Evolutionary conservation across 1,140 invertebrate genomes (phyloP), one percentile per base, ranked within the genome.

Genomic region (Triops longicaudatus): DNA sequence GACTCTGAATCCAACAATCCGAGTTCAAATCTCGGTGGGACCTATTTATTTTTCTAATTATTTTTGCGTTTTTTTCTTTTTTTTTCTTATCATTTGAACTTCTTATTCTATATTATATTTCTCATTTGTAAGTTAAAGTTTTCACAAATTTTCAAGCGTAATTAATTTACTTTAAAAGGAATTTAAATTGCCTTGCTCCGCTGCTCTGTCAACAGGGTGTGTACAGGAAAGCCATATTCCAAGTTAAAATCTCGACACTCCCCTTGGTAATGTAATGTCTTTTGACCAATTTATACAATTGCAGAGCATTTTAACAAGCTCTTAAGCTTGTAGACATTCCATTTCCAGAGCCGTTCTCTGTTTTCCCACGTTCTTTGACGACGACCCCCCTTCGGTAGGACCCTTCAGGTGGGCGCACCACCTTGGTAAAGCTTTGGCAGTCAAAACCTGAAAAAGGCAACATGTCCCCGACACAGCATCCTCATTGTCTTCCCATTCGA

Each of bases 1-100:
- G 86, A 88, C 86, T 88, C 84, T 88, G 87, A 88, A 88, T 88
- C 88, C 87, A 87, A 87, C 87, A 86, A 88, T 87, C 85, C 85
- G 86, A 87, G 87, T 87, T 87, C 86, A 85, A 87, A 85, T 87
- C 86, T 87, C 86, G 85, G 85, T 85, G 85, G 84, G 81, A 86
- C 85, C 86, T 86, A 41, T 1, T 41, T 72, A 26, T 79, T 80
- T n/a, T 63, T 63, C 14, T 14, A 14, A 26, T 73, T 73, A n/a
- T 75, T 42, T 42, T 1, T 44, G 11, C 10, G 3, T 72, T 71
- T 22, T 27, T 37, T 31, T 41, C 73, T 73, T 72, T 14, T 72
- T 71, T 12, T 79, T 72, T 76, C 2, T 41, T 74, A 73, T 72
- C 78, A 72, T 42, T 17, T 78, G 22, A 14, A 63, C 7, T 22